Conservation (phyloP, 2,888 invertebrate genomes). For the Cataglyphis livida region DNA sequence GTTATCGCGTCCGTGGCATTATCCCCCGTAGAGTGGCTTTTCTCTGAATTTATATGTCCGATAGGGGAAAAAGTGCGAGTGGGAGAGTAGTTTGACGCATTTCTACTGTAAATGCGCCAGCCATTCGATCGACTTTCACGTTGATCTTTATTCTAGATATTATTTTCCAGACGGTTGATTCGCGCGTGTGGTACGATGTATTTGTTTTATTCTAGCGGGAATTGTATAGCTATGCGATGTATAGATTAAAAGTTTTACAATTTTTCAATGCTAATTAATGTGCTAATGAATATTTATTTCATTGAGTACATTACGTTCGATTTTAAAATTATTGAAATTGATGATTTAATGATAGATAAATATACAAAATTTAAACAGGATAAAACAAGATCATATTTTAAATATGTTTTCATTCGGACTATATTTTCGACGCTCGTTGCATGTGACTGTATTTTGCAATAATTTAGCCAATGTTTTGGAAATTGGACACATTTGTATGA, state of each 20-base stretch:
- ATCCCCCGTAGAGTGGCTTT: constrained; percentile 60
- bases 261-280: constrained; percentile 33
- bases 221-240: not conserved
- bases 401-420: constrained; percentile 30
- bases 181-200: not conserved
- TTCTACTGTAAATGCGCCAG: not conserved
- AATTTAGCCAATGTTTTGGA: constrained; percentile 40
- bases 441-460: constrained; percentile 32
- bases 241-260: constrained; percentile 2
- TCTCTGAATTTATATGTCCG: constrained; percentile 67
- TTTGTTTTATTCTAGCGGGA: constrained; percentile 16
- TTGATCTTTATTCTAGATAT: constrained; percentile 26
- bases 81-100: constrained; percentile 12
- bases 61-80: constrained; percentile 45
- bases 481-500: constrained; percentile 10
- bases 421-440: constrained; percentile 11
- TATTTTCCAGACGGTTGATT: constrained; percentile 25
- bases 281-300: constrained; percentile 39
- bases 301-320: not conserved
- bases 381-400: constrained; percentile 10
- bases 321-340: constrained; percentile 24
- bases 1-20: constrained; percentile 71
- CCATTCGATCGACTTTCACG: constrained; percentile 18
- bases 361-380: constrained; percentile 37
- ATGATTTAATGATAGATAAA: constrained; percentile 41